Base-by-base conservation (phyloP, 2,797 vertebrate genomes). In the Podarcis lilfordi region DNA sequence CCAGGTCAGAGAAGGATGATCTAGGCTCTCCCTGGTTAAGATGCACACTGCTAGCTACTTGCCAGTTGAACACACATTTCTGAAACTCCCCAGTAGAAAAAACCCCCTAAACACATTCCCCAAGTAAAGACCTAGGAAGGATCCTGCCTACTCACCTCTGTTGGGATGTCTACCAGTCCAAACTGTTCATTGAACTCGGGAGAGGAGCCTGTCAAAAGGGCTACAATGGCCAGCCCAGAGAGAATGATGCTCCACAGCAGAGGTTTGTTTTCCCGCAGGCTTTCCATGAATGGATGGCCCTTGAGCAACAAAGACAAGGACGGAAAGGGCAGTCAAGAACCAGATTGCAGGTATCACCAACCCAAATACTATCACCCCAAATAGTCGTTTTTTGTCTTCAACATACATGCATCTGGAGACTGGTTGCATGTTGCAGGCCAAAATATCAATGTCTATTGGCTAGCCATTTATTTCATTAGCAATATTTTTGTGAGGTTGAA, bases 261-360 rank as follows among this genome's bases (percentile, higher is more conserved):
- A 0, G 99, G 98, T 82, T 97, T 98, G 95, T 99, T 99, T 94
- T 99, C 99, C 0, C 94, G 97, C 4, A 99, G 98, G 40, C 98
- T 99, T 96, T 99, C 99, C 99, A 99, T 99, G 92, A 99, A 99
- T 1, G 98, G 99, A 29, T 99, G 99, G 82, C 99, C 99, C 98
- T 99, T 74, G 37, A 88, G 21, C 3, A 77, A 77, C 35, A 82
- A 0, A 83, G 7, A 35, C 8, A 40, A 29, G 0, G 15, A 15
- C 5, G 43, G 32, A 85, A 80, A 72, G 55, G 9, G 0, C 0
- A 3, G 61, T 8, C 64, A 83, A 68, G 13, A 74, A 25, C 9
- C 25, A 77, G 55, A 68, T 82, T 5, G 78, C 7, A 72, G 61
- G 11, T 23, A 72, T 15, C 10, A 13, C 27, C 3, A 75, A 35